phyloP scores from a whole-genome alignment of 2,797 vertebrate genomes.

The Aeoliscus strigatus region DNA sequence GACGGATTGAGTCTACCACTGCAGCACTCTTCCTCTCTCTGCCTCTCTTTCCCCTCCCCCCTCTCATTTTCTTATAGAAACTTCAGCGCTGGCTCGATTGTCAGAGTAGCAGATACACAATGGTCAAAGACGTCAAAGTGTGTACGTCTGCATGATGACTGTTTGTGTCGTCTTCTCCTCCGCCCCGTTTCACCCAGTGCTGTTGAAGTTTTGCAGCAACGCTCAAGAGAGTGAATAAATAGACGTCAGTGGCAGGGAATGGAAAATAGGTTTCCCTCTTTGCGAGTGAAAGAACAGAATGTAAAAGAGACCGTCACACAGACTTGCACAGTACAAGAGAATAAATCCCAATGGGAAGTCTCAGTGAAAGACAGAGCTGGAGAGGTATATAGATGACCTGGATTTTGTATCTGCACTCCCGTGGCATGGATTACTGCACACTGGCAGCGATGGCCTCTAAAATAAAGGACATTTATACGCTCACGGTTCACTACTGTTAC shows the following conservation, averaged over 20 bases:
- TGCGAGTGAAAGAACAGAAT: conserved; percentile 45
- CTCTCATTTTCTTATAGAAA: conserved; percentile 43
- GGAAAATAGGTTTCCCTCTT: conserved; percentile 49
- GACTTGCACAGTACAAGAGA: conserved; percentile 38
- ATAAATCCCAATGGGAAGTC: conserved; percentile 58
- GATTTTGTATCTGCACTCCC: conserved; percentile 51
- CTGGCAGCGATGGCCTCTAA: conserved; percentile 39
- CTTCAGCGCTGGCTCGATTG: conserved; percentile 31
- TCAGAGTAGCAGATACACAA: conserved; percentile 19
- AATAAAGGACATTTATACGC: conserved; percentile 47
- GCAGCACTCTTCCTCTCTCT: conserved; percentile 51
- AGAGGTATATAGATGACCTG: conserved; percentile 62
- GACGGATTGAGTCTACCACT: conserved; percentile 73
- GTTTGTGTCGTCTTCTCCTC: background rate
- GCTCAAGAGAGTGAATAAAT: conserved; percentile 53
- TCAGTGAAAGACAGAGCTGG: conserved; percentile 22
- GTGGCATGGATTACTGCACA: conserved; percentile 49
- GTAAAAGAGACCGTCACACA: conserved; percentile 51
- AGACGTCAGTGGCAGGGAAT: conserved; percentile 47
- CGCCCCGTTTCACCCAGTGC: conserved; percentile 27
- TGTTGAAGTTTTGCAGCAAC: conserved; percentile 34
- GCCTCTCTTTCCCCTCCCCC: conserved; percentile 19
- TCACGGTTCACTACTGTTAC: conserved; percentile 52
- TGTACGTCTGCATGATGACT: background rate
- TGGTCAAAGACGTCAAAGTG: conserved; percentile 14